These are phyloP conservation scores for Aphelocoma californica DNA, from an alignment of 2,797 vertebrate species.

Conservation along the genomic window DNA sequence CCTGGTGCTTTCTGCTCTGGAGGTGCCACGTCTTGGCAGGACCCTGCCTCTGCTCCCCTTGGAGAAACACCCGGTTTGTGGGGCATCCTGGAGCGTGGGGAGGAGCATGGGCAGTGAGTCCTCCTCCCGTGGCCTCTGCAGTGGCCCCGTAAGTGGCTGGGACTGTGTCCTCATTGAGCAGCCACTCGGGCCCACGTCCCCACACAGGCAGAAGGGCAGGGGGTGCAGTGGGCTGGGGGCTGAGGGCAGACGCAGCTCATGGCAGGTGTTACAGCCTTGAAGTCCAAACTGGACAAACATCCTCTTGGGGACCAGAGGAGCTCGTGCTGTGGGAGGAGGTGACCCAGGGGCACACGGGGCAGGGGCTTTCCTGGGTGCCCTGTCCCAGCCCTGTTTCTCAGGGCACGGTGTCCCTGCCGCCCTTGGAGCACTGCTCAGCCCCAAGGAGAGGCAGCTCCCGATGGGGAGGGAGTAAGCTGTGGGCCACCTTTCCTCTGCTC, in stretches of 20 bases:
- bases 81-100: not conserved
- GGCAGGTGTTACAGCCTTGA: not conserved
- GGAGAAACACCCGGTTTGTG: not conserved
- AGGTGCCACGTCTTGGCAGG: fast-evolving
- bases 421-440: not conserved
- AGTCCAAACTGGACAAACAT: fast-evolving
- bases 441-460: fast-evolving
- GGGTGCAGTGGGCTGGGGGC: not conserved
- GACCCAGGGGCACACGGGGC: fast-evolving
- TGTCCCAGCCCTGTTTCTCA: fast-evolving
- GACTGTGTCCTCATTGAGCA: fast-evolving
- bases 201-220: not conserved
- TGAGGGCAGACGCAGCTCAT: not conserved
- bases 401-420: fast-evolving
- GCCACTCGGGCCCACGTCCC: fast-evolving
- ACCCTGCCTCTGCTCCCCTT: not conserved
- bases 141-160: fast-evolving
- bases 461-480: not conserved
- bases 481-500: not conserved
- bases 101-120: not conserved
- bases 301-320: not conserved
- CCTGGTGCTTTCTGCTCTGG: not conserved
- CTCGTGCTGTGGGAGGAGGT: not conserved
- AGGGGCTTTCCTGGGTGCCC: not conserved
- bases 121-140: fast-evolving